These are phyloP conservation scores for Euclidia mi DNA, from an alignment of 2,888 invertebrate species.

Conservation along the genomic window DNA sequence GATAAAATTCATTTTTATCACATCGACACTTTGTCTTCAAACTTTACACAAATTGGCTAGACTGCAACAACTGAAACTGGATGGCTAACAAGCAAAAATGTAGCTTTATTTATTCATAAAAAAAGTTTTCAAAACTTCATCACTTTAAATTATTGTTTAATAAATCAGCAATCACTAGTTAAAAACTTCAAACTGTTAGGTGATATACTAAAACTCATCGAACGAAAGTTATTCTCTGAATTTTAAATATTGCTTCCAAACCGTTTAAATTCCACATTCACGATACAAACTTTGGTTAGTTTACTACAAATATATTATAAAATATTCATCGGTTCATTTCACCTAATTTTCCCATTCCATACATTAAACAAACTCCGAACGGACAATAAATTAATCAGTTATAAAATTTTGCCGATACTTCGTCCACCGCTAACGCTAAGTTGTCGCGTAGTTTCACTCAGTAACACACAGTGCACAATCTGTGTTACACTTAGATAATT, in stretches of 20 bases:
- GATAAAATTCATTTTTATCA: constrained; percentile 34
- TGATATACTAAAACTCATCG: constrained; percentile 14
- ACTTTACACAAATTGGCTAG: constrained; percentile 43
- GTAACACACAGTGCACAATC: constrained; percentile 35
- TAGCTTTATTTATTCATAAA: constrained; percentile 20
- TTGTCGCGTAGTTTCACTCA: no score
- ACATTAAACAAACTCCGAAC: constrained; percentile 38
- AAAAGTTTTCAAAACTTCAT: constrained; percentile 27
- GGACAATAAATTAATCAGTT: constrained; percentile 54
- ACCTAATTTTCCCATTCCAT: constrained; percentile 19
- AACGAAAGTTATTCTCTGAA: not conserved
- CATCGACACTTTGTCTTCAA: constrained; percentile 30
- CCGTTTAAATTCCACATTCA: constrained; percentile 1
- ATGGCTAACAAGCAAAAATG: constrained; percentile 15
- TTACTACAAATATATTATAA: not conserved
- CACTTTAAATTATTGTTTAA: constrained; percentile 28
- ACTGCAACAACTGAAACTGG: constrained; percentile 40
- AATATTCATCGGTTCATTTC: not conserved
- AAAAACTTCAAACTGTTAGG: constrained; percentile 24
- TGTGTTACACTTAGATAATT: constrained; percentile 36
- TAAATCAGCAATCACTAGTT: constrained; percentile 17
- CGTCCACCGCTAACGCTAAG: constrained; percentile 39
- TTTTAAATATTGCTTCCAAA: not conserved
- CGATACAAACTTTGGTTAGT: not conserved
- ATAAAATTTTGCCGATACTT: constrained; percentile 50